Evolutionary conservation across 2,113 vertebrate genomes (phyloP).

Genomic region (Vidua macroura): DNA sequence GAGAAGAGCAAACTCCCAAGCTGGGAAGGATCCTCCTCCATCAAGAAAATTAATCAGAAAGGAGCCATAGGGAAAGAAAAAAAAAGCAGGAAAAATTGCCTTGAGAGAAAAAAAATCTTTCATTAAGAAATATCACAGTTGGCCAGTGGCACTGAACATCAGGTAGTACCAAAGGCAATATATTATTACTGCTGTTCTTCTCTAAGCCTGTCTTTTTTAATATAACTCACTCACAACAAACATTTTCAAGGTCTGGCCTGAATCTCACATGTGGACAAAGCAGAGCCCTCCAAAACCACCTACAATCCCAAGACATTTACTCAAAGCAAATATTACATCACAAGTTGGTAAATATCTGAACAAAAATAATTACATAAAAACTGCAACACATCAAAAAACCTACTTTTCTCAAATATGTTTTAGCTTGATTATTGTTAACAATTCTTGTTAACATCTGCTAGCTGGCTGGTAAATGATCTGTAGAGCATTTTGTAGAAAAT

Average conservation of each 20-base stretch:
- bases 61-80: neutral
- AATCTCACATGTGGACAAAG: neutral
- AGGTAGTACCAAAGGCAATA: conserved; percentile 21
- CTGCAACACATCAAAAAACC: neutral
- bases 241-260: neutral
- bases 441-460: neutral
- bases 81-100: conserved; percentile 4
- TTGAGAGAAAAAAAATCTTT: conserved; percentile 11
- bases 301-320: neutral
- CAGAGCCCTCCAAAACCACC: neutral
- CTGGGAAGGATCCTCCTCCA: neutral
- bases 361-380: neutral
- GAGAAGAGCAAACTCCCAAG: neutral
- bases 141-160: neutral
- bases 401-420: neutral
- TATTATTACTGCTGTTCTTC: conserved; percentile 15
- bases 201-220: neutral
- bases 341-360: neutral
- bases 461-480: neutral
- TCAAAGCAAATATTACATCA: neutral
- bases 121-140: conserved; percentile 48
- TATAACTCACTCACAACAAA: neutral
- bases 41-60: conserved; percentile 27
- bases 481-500: neutral
- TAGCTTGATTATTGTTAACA: conserved; percentile 31